A percentile compares a stretch with the other conserved stretches of the same genome.
Evolutionary conservation across 1,140 invertebrate species (phyloP).

Genomic region (Eulimnadia texana): DNA sequence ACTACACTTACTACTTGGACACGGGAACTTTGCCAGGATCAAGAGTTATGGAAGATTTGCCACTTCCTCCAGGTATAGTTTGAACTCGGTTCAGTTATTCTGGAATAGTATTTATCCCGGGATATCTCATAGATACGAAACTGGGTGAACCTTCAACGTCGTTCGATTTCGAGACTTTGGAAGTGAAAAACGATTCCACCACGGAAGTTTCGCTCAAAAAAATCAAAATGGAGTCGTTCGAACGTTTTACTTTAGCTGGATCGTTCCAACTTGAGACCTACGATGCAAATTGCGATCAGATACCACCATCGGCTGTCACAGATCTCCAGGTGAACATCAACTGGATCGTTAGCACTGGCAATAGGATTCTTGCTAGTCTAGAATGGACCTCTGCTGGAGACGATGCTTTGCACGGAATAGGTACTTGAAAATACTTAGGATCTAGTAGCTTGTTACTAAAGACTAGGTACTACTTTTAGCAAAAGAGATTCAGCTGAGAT

Average conservation of each 20-base stretch:
- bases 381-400: conserved; percentile 10
- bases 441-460: too few species aligned
- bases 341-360: not conserved
- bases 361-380: not conserved
- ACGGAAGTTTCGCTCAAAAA: not conserved
- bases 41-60: not conserved
- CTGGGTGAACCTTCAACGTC: too few species aligned
- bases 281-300: not conserved
- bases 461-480: not conserved
- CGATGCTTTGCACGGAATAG: not conserved
- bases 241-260: not conserved
- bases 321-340: not conserved
- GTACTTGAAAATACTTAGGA: too few species aligned
- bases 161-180: not conserved
- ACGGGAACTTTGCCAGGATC: not conserved
- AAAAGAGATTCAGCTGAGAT: not conserved
- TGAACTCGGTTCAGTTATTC: too few species aligned
- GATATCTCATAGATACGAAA: too few species aligned
- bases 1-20: not conserved
- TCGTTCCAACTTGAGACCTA: conserved; percentile 1
- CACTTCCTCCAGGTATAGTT: not conserved
- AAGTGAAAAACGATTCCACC: not conserved
- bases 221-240: conserved; percentile 2
- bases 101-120: too few species aligned
- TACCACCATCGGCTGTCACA: not conserved